These are phyloP conservation scores for Nothocercus julius DNA, from an alignment of 2,113 vertebrate genomes.

Conservation along the genomic window DNA sequence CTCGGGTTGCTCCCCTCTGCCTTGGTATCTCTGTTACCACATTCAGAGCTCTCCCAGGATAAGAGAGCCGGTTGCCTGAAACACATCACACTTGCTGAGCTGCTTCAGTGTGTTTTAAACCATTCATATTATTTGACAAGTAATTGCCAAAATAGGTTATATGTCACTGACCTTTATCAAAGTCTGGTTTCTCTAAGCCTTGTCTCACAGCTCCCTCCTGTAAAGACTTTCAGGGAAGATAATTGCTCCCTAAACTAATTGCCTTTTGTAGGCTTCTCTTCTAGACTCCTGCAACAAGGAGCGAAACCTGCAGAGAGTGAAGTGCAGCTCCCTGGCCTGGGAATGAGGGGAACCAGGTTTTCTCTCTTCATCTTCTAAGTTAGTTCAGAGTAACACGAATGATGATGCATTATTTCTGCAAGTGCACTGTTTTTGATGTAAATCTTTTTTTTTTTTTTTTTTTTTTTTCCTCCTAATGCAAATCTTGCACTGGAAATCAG, in stretches of 20 bases:
- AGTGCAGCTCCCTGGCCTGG: neutral
- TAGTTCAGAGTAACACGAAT: neutral
- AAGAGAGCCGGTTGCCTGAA: neutral
- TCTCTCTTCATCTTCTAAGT: neutral
- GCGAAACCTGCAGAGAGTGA: neutral
- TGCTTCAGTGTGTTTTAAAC: conserved; percentile 22
- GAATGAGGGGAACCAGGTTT: neutral
- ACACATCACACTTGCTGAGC: neutral
- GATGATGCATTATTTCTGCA: neutral
- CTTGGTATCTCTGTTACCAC: neutral
- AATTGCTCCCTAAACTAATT: conserved; percentile 64
- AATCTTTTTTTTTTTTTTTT: no score
- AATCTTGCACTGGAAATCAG: neutral
- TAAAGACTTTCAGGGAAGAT: conserved; percentile 46
- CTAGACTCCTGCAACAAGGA: neutral
- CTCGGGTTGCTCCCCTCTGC: rapidly evolving
- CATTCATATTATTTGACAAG: conserved; percentile 45
- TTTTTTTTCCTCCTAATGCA: no score
- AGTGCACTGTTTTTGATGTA: neutral
- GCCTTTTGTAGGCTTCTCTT: neutral
- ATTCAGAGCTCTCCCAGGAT: neutral
- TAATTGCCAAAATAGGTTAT: conserved; percentile 61
- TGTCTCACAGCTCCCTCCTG: neutral
- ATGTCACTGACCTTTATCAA: conserved; percentile 69
- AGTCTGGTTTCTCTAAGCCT: conserved; percentile 46